Evolutionary conservation across 2,888 invertebrate genomes (phyloP).

Genomic region (Meteorus colon): DNA sequence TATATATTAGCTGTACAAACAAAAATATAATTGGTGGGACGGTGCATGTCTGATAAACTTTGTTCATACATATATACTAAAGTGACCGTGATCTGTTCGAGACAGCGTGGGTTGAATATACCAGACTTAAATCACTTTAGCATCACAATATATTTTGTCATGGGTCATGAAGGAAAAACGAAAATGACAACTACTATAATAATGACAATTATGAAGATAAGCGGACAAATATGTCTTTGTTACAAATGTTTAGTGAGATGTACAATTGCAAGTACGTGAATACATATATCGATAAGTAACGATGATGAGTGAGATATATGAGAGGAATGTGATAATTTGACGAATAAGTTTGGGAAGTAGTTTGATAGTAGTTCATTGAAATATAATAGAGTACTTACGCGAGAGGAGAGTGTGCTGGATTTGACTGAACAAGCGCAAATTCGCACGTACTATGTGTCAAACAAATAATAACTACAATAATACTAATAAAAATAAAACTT

Average conservation of each 20-base stretch:
- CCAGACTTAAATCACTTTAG: constrained; percentile 22
- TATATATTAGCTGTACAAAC: not conserved
- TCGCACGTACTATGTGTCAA: no score
- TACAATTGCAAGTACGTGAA: no score
- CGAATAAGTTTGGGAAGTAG: no score
- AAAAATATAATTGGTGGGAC: not conserved
- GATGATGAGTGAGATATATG: no score
- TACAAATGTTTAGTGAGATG: no score
- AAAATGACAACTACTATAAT: constrained; percentile 12
- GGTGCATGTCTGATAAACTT: constrained; percentile 12
- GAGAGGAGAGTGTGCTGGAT: constrained; percentile 9
- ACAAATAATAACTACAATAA: no score
- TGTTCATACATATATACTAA: not conserved
- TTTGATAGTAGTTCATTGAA: no score
- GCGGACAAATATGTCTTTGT: no score
- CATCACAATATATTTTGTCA: constrained; percentile 28
- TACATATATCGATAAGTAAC: no score
- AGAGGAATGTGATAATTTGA: no score
- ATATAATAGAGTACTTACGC: constrained; percentile 19
- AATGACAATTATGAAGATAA: constrained; percentile 20
- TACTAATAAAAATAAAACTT: no score
- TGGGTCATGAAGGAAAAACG: constrained; percentile 31
- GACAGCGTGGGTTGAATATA: constrained; percentile 34
- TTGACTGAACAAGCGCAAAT: not conserved
- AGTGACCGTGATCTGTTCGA: constrained; percentile 19